Conservation (phyloP, 2,888 invertebrate genomes). For the Aphelenchoides bicaudatus region DNA sequence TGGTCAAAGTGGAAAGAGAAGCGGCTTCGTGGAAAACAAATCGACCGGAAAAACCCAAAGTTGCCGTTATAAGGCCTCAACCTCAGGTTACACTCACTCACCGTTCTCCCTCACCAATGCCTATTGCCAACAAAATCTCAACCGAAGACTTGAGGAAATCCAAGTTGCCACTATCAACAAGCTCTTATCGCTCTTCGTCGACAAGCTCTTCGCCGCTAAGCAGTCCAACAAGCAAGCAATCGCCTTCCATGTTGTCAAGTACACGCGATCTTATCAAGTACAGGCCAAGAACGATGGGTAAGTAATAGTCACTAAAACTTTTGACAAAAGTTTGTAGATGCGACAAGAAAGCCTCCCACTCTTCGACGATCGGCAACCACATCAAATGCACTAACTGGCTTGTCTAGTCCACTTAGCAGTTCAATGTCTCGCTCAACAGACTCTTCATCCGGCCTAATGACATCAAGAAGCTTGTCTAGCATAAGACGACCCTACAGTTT, state of each 20-base stretch:
- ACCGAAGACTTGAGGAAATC: slow-evolving; percentile 26
- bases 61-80: slow-evolving; percentile 57
- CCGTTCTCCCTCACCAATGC: slow-evolving; percentile 38
- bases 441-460: slow-evolving; percentile 18
- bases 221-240: slow-evolving; percentile 12
- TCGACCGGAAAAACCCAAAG: slow-evolving; percentile 27
- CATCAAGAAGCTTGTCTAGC: slow-evolving; percentile 35
- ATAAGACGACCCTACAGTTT: slow-evolving; percentile 51
- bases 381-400: slow-evolving; percentile 9
- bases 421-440: slow-evolving; percentile 21
- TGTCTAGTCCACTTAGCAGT: slow-evolving; percentile 4
- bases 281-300: background rate
- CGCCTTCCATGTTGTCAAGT: background rate
- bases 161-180: slow-evolving; percentile 34
- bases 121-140: background rate
- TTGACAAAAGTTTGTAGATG: slow-evolving; percentile 1
- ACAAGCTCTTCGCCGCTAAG: too few relatives aligned
- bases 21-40: slow-evolving; percentile 28
- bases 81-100: slow-evolving; percentile 48
- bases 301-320: too few relatives aligned
- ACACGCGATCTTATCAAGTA: slow-evolving; percentile 9
- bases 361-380: slow-evolving; percentile 29
- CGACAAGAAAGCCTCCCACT: slow-evolving; percentile 13
- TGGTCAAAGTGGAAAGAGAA: slow-evolving; percentile 10
- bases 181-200: slow-evolving; percentile 15